Conservation (phyloP, 35 echinoderm and acorn worm genomes). For the Holothuria glaberrima region DNA sequence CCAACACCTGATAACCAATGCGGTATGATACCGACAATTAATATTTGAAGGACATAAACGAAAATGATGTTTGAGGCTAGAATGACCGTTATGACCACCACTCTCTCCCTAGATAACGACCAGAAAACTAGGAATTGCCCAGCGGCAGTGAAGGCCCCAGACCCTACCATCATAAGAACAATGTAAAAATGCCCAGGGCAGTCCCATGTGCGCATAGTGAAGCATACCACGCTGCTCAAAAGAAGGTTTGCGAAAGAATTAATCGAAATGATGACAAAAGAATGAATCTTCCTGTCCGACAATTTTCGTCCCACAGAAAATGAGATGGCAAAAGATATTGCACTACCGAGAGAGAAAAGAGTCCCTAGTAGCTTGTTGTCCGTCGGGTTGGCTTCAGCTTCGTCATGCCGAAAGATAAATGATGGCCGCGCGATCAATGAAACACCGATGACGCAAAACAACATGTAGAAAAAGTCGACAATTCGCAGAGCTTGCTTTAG, state of each 20-base stretch:
- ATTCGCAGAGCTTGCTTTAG: conserved; percentile 24
- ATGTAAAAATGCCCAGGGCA: background rate
- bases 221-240: background rate
- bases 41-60: conserved; percentile 19
- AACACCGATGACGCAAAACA: background rate
- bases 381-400: background rate
- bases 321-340: too few relatives aligned
- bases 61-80: conserved; percentile 28
- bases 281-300: conserved; percentile 12
- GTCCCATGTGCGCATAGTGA: conserved; percentile 4
- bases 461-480: conserved; percentile 3
- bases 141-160: background rate
- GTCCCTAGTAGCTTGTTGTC: conserved; percentile 14
- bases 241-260: background rate
- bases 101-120: conserved; percentile 32
- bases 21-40: too few relatives aligned
- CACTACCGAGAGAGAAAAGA: background rate
- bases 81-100: conserved; percentile 37
- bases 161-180: background rate
- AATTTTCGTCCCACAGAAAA: conserved; percentile 23
- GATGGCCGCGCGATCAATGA: conserved; percentile 31
- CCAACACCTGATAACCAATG: too few relatives aligned
- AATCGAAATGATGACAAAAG: conserved; percentile 1
- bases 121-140: conserved; percentile 14
- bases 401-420: background rate